A percentile compares a stretch with the other conserved stretches of the same genome.
These are phyloP conservation scores for Eleginops maclovinus DNA, from an alignment of 2,113 vertebrate species.

Conservation along the genomic window DNA sequence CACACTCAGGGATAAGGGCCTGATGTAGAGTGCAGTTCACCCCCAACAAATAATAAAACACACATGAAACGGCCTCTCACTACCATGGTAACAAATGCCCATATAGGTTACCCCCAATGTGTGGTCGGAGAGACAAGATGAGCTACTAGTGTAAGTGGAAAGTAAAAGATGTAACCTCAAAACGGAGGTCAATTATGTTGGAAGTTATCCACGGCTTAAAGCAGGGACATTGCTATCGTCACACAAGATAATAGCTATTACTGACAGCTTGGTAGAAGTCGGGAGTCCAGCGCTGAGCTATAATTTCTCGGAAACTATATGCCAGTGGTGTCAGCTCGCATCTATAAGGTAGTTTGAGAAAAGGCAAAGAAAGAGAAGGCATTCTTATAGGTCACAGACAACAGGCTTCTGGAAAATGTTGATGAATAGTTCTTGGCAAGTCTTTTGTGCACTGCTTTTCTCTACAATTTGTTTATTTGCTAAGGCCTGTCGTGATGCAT, in stretches of 20 bases:
- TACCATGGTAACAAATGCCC: conserved; percentile 73
- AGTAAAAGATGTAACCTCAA: conserved; percentile 67
- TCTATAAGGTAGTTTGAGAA: conserved; percentile 51
- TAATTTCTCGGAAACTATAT: conserved; percentile 63
- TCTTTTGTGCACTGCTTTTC: conserved; percentile 48
- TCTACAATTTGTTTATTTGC: conserved; percentile 68
- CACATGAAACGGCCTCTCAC: conserved; percentile 45
- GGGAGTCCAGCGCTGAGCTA: conserved; percentile 39
- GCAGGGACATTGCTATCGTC: conserved; percentile 54
- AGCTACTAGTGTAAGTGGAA: conserved; percentile 37
- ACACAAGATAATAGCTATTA: conserved; percentile 63
- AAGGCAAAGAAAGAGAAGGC: conserved; percentile 1
- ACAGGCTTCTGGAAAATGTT: conserved; percentile 38
- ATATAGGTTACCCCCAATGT: conserved; percentile 32
- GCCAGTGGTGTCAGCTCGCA: conserved; percentile 63
- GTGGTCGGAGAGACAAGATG: conserved; percentile 28
- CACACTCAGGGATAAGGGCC: conserved; percentile 58
- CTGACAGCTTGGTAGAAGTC: conserved; percentile 71
- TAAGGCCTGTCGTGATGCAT: conserved; percentile 50
- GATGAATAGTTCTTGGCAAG: conserved; percentile 68
- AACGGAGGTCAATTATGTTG: conserved; percentile 72
- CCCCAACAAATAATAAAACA: conserved; percentile 67
- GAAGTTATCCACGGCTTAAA: conserved; percentile 62
- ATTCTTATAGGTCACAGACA: conserved; percentile 63
- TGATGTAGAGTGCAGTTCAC: conserved; percentile 63